A percentile compares a stretch with the other conserved stretches of the same genome.
phyloP scores from a whole-genome alignment of 2,797 vertebrate species.

The Periparus ater region DNA sequence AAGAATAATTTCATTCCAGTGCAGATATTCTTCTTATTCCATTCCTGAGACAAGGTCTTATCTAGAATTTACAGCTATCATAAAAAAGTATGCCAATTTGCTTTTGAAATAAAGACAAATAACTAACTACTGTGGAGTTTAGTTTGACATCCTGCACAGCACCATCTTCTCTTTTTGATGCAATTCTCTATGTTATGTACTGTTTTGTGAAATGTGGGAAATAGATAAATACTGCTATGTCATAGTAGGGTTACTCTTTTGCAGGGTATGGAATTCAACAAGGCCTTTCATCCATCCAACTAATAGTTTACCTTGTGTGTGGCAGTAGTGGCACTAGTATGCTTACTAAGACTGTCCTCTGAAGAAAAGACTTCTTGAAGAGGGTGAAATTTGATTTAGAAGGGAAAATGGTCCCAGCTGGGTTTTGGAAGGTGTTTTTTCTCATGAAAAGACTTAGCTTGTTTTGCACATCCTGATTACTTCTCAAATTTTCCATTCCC shows the following conservation, averaged over 20 bases:
- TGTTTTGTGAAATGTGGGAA: not conserved
- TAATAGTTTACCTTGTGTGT: not conserved
- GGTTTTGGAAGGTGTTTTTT: not conserved
- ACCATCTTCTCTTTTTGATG: not conserved
- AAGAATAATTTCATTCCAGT: not conserved
- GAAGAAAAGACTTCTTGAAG: not conserved
- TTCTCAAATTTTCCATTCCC: not conserved
- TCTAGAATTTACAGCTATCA: not conserved
- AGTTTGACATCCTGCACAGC: not conserved
- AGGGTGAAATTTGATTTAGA: not conserved
- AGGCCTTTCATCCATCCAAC: not conserved
- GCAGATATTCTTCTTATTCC: not conserved
- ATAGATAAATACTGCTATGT: not conserved
- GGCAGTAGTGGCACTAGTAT: not conserved
- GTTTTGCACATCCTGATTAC: not conserved
- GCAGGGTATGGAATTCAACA: not conserved
- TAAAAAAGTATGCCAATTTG: not conserved
- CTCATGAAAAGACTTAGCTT: not conserved
- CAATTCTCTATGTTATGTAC: not conserved
- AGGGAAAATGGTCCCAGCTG: not conserved
- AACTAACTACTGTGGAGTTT: not conserved
- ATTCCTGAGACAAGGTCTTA: not conserved
- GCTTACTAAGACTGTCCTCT: not conserved
- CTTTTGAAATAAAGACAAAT: not conserved
- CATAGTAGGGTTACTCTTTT: fast-evolving